phyloP scores from a whole-genome alignment of 2,113 vertebrate genomes.

The Pseudonaja textilis region DNA sequence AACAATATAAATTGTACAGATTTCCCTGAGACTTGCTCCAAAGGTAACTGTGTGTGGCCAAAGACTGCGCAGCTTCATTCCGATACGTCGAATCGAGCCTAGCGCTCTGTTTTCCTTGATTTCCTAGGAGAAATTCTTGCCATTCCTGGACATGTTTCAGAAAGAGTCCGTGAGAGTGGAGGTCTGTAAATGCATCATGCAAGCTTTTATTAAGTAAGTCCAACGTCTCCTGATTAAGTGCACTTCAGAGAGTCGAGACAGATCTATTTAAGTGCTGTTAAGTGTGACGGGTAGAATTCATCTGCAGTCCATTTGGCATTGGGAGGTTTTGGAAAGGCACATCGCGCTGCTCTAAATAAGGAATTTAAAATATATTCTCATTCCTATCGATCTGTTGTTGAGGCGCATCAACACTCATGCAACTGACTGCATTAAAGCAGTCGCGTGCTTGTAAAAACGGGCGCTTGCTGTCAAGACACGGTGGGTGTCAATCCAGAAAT shows the following conservation, averaged over 20 bases:
- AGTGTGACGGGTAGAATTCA: not conserved
- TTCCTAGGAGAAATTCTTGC: conserved; percentile 92
- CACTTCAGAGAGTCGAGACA: not conserved
- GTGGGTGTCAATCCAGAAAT: not conserved
- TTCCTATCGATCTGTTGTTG: not conserved
- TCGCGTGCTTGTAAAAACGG: not conserved
- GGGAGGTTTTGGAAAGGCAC: not conserved
- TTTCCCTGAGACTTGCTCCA: not conserved
- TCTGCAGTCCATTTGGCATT: not conserved
- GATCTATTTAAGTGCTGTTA: not conserved
- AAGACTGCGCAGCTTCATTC: not conserved
- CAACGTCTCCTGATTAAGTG: not conserved
- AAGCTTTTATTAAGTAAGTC: conserved; percentile 93
- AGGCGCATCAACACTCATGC: not conserved
- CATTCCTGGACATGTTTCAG: conserved; percentile 98
- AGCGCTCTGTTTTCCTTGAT: not conserved
- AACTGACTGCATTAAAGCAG: not conserved
- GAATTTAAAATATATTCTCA: not conserved
- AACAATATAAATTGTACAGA: too few relatives aligned
- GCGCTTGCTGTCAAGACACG: too few relatives aligned
- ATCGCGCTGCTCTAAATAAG: not conserved
- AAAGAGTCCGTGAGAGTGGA: conserved; percentile 95
- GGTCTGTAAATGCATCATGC: conserved; percentile 95
- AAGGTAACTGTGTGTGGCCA: not conserved
- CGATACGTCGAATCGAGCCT: rapidly evolving